Evolutionary conservation across 2,113 vertebrate species (phyloP).

Genomic region (Empidonax alnorum): DNA sequence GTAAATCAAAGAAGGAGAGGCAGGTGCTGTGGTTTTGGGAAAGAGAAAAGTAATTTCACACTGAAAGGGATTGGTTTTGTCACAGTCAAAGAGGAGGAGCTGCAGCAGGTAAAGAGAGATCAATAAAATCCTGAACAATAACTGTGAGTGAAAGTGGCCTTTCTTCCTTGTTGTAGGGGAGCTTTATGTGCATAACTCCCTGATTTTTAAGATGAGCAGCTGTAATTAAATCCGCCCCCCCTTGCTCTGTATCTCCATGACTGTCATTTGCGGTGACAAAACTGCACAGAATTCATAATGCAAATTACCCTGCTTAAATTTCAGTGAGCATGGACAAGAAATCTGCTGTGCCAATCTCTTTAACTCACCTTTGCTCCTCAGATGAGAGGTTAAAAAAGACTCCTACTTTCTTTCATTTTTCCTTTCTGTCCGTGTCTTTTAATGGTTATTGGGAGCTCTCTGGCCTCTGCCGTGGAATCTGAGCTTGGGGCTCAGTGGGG

Average conservation of each 20-base stretch:
- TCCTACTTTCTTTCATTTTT: not conserved
- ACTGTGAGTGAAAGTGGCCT: not conserved
- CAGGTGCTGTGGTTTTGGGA: not conserved
- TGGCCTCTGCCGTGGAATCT: not conserved
- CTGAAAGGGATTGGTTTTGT: not conserved
- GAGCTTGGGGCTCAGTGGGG: rapidly evolving
- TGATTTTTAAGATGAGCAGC: not conserved
- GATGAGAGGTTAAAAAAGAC: not conserved
- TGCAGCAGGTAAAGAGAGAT: not conserved
- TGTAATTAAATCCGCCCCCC: not conserved
- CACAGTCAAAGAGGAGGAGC: not conserved
- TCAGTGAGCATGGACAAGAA: not conserved
- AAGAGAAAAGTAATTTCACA: not conserved
- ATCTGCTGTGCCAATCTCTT: not conserved
- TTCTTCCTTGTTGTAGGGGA: not conserved
- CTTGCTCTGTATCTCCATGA: not conserved
- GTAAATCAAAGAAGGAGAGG: not conserved
- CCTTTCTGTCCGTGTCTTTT: not conserved
- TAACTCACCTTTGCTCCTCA: not conserved
- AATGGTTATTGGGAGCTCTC: not conserved
- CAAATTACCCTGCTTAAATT: not conserved
- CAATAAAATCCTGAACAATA: not conserved
- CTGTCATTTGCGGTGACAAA: not conserved
- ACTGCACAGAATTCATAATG: not conserved
- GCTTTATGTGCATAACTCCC: not conserved